Conservation (phyloP, 2,113 vertebrate species). For the Hemibagrus wyckioides region DNA sequence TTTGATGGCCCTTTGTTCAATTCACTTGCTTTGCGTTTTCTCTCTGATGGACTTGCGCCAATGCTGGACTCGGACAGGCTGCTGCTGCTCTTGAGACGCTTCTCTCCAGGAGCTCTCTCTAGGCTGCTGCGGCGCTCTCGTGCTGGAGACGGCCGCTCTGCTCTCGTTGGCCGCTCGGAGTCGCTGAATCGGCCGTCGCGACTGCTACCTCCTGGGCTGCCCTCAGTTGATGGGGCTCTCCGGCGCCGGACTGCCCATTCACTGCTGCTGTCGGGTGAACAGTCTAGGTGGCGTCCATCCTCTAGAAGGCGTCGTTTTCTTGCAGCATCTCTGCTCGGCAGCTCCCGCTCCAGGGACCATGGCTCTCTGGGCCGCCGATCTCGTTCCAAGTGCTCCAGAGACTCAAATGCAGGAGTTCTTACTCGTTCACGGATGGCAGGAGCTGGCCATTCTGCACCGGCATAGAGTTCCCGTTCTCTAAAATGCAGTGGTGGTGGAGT, state of each 20-base stretch:
- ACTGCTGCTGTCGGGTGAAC: conserved; percentile 87
- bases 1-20: conserved; percentile 80
- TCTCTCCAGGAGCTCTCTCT: conserved; percentile 81
- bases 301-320: conserved; percentile 86
- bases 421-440: conserved; percentile 86
- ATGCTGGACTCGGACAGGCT: conserved; percentile 52
- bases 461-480: conserved; percentile 89
- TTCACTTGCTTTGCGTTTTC: conserved; percentile 84
- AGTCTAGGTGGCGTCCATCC: conserved; percentile 87
- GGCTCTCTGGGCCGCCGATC: conserved; percentile 83
- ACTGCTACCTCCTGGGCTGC: conserved; percentile 88
- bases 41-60: conserved; percentile 56
- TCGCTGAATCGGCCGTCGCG: conserved; percentile 87
- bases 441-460: conserved; percentile 88
- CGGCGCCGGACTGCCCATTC: conserved; percentile 88
- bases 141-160: conserved; percentile 81
- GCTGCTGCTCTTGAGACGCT: conserved; percentile 66
- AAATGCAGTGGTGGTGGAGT: conserved; percentile 93
- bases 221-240: conserved; percentile 84
- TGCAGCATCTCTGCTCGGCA: conserved; percentile 82
- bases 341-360: conserved; percentile 92
- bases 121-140: conserved; percentile 82
- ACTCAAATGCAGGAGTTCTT: conserved; percentile 84
- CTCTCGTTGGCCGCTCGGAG: conserved; percentile 82
- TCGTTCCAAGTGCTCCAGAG: conserved; percentile 89